Evolutionary conservation across 2,113 vertebrate species (phyloP), one percentile per base, ranked within the genome.

Genomic region (Sturnus vulgaris): DNA sequence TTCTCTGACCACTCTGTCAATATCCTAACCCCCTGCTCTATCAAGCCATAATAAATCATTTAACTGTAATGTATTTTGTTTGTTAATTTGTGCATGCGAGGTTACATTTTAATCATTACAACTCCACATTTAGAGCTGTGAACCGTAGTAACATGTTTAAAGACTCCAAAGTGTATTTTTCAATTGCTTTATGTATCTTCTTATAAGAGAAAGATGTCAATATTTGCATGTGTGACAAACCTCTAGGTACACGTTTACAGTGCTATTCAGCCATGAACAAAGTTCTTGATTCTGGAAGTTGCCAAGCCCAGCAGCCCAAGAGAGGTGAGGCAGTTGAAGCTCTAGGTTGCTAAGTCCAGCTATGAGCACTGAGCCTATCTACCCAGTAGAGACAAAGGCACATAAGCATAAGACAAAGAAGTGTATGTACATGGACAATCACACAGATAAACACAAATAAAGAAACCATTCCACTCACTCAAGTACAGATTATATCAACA

Each of bases 391-490:
- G 9, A 68, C 15, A 19, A 1, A 4, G 24, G 57, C 24, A 7
- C 4, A 0, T 11, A 23, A 14, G 15, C 13, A 8, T 15, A 66
- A 28, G 10, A 28, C 6, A 14, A 3, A 1, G 33, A 31, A 12
- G 10, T 44, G 22, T 2, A 40, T 40, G 39, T 13, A 40, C 39
- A 0, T 63, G 57, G 33, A 22, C 21, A 46, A 3, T 46, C 27
- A 37, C 27, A 33, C 22, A 63, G 57, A 28, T 23, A 39, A 72
- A 17, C 22, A 63, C 11, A 13, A 31, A 44, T 22, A 37, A 46
- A 33, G 7, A 55, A 55, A 9, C 7, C 14, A 39, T 39, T 83
- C 39, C 21, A 13, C 13, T 61, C 14, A 22, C 0, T 0, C 47
- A 72, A 27, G 17, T 46, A 46, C 4, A 14, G 25, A 13, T 18